Evolutionary conservation across 92 coral and sea anemone species (phyloP).

Genomic region (Bergia puertoricense): DNA sequence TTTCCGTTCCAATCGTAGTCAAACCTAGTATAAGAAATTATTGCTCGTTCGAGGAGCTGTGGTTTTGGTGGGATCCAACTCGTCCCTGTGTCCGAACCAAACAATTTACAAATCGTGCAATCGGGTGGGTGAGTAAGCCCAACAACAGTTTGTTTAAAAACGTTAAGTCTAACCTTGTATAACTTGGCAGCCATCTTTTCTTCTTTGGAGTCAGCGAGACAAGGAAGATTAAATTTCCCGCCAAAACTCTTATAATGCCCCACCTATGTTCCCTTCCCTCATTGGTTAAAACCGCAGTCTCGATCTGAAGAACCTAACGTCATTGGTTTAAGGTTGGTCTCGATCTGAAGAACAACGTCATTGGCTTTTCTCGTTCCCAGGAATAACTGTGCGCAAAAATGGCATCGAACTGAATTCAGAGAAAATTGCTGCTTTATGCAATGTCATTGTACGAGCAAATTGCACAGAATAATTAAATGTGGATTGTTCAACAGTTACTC

Average conservation of each 20-base stretch:
- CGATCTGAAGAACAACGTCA: slow-evolving; percentile 8
- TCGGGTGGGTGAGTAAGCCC: slow-evolving; percentile 15
- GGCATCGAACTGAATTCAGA: background rate
- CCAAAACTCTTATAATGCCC: slow-evolving; percentile 16
- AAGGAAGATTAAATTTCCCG: slow-evolving; percentile 4
- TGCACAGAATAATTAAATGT: slow-evolving; percentile 7
- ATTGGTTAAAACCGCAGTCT: slow-evolving; percentile 5
- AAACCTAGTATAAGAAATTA: slow-evolving; percentile 19
- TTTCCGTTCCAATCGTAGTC: slow-evolving; percentile 26
- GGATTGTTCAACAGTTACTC: background rate
- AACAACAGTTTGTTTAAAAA: too few species aligned
- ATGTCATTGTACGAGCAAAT: background rate
- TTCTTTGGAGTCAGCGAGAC: background rate
- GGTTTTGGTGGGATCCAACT: slow-evolving; percentile 18
- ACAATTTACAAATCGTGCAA: slow-evolving; percentile 21
- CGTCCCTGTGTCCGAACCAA: too few species aligned
- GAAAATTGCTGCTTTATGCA: background rate
- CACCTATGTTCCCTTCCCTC: background rate
- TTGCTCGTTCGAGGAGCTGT: background rate
- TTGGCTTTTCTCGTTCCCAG: background rate
- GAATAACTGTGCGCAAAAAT: background rate
- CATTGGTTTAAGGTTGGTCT: background rate
- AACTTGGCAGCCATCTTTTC: slow-evolving; percentile 7
- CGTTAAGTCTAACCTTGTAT: slow-evolving; percentile 2
- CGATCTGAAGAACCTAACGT: background rate